A percentile compares a stretch with the other conserved stretches of the same genome.
phyloP scores from a whole-genome alignment of 2,113 vertebrate species.

The Oncorhynchus clarkii region DNA sequence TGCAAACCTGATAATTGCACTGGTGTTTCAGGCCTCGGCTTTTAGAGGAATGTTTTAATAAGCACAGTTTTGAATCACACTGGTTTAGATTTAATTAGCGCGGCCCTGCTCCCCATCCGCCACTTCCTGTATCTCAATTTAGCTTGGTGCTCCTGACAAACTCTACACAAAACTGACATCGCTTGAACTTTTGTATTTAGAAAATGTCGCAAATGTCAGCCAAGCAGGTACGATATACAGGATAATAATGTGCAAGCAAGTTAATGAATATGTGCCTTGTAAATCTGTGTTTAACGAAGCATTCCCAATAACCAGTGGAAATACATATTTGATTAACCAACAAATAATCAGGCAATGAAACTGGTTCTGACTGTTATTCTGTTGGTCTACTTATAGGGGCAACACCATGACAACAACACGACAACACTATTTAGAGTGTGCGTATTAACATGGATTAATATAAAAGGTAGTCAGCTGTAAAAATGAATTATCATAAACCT shows the following conservation, averaged over 20 bases:
- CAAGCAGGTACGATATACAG: not conserved
- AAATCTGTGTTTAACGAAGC: not conserved
- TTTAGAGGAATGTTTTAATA: conserved; percentile 49
- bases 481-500: no score
- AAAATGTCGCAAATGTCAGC: conserved; percentile 36
- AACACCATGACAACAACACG: no score
- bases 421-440: not conserved
- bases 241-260: no score
- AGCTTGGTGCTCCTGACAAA: conserved; percentile 33
- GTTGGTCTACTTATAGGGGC: not conserved
- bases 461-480: no score
- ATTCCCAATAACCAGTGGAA: not conserved
- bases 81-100: conserved; percentile 50
- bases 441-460: no score
- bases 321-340: not conserved
- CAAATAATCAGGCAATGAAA: not conserved
- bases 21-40: conserved; percentile 26
- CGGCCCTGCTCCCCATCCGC: conserved; percentile 37
- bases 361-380: not conserved
- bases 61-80: conserved; percentile 49
- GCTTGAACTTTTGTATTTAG: conserved; percentile 37
- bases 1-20: conserved; percentile 45
- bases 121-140: conserved; percentile 40
- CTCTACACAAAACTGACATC: conserved; percentile 23
- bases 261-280: not conserved